Percentiles rank a stretch among this genome's conserved stretches.
phyloP scores from a whole-genome alignment of 2,797 vertebrate species.

The Eospalax fontanierii region DNA sequence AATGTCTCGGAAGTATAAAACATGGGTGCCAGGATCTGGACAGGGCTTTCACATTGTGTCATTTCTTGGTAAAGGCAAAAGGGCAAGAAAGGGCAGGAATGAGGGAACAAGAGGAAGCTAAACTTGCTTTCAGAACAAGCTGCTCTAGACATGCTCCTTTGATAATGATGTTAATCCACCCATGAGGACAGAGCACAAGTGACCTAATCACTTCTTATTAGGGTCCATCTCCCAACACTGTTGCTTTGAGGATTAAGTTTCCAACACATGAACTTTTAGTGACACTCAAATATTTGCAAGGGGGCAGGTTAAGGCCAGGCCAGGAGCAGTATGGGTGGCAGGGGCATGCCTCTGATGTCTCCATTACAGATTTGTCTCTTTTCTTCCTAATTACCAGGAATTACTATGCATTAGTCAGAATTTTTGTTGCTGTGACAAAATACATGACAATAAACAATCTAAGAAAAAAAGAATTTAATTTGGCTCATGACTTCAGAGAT shows the following conservation, averaged over 20 bases:
- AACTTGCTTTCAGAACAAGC: neutral
- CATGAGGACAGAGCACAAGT: neutral
- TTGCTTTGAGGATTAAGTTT: neutral
- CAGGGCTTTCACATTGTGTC: neutral
- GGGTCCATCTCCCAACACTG: neutral
- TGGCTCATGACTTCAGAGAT: neutral
- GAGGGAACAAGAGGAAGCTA: neutral
- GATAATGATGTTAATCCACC: too few relatives aligned
- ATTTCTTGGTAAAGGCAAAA: neutral
- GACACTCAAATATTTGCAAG: neutral
- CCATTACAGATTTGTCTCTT: neutral
- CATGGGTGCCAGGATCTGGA: neutral
- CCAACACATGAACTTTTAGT: neutral
- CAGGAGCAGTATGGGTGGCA: neutral
- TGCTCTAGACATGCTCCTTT: neutral
- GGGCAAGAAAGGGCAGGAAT: neutral
- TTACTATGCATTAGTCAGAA: neutral
- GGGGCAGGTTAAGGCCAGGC: neutral
- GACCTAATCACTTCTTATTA: neutral
- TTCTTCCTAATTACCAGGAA: slow-evolving; percentile 1
- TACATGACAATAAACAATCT: neutral
- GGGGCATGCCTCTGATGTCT: neutral
- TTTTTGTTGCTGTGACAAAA: neutral
- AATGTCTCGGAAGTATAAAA: neutral
- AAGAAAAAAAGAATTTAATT: neutral